Percentiles rank a stretch among this genome's conserved stretches.
Evolutionary conservation across 1,140 invertebrate genomes (phyloP).

Genomic region (Matsumurasca onukii): DNA sequence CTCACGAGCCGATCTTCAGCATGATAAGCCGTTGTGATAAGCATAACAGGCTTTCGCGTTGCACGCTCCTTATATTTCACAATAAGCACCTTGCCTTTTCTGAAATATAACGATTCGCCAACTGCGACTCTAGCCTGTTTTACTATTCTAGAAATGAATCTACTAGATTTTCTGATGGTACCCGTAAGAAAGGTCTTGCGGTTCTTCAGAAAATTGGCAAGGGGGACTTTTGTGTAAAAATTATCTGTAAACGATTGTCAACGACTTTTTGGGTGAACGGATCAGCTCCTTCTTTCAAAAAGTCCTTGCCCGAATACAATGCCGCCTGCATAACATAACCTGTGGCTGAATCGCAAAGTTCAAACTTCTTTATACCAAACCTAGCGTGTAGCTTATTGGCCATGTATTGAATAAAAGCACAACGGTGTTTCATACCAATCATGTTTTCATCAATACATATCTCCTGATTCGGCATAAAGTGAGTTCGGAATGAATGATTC

Average conservation of each 20-base stretch:
- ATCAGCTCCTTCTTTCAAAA: neutral
- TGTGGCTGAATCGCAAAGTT: neutral
- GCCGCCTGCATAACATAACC: conserved; percentile 18
- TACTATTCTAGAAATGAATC: neutral
- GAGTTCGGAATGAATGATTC: neutral
- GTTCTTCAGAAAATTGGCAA: neutral
- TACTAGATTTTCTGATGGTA: neutral
- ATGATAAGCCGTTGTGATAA: no score
- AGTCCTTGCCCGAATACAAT: conserved; percentile 11
- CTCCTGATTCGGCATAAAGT: conserved; percentile 2
- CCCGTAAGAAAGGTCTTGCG: conserved; percentile 13
- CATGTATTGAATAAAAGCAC: neutral
- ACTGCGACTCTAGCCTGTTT: neutral
- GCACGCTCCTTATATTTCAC: conserved; percentile 3
- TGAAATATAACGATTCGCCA: neutral
- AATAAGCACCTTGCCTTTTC: neutral
- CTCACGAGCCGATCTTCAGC: conserved; percentile 6
- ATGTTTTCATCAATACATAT: conserved; percentile 27
- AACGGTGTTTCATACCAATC: conserved; percentile 18
- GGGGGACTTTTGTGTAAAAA: conserved; percentile 22
- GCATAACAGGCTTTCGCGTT: conserved; percentile 11
- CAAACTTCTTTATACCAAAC: conserved; percentile 21
- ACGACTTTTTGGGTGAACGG: conserved; percentile 26
- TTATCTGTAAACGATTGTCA: conserved; percentile 22
- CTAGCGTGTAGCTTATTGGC: neutral